Conservation (phyloP, 2,797 vertebrate genomes). For the Craterocephalus amniculus region DNA sequence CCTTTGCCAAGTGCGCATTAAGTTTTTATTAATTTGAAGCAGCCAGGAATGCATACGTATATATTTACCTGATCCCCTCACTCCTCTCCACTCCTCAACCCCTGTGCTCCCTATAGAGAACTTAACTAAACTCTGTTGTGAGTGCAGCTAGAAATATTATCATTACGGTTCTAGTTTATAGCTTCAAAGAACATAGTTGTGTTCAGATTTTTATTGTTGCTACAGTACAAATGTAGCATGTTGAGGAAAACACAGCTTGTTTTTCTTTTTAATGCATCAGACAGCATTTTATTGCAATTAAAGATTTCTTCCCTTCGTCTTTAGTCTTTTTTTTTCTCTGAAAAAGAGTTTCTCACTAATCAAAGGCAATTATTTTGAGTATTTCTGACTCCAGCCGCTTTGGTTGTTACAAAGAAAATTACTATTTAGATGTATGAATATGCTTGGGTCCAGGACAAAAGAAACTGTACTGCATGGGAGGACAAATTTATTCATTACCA, state of each 20-base stretch:
- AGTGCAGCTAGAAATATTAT: constrained; percentile 57
- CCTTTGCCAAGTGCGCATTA: constrained; percentile 89
- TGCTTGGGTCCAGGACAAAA: constrained; percentile 81
- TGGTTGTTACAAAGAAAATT: constrained; percentile 66
- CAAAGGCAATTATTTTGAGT: constrained; percentile 44
- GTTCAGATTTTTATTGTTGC: constrained; percentile 24
- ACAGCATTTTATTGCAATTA: constrained; percentile 21
- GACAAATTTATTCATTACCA: constrained; percentile 96
- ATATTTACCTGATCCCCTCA: constrained; percentile 91
- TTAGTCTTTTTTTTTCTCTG: constrained; percentile 15
- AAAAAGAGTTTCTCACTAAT: constrained; percentile 35
- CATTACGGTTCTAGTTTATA: constrained; percentile 2
- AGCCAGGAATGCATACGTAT: constrained; percentile 91
- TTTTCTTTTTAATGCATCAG: neutral
- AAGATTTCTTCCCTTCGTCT: constrained; percentile 17
- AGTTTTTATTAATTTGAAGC: constrained; percentile 99
- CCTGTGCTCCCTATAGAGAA: constrained; percentile 55
- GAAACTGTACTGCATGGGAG: constrained; percentile 93
- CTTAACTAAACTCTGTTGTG: constrained; percentile 60
- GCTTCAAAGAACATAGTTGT: constrained; percentile 29
- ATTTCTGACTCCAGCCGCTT: constrained; percentile 41
- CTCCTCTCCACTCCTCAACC: constrained; percentile 40
- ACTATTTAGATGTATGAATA: constrained; percentile 73
- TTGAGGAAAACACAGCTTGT: constrained; percentile 9
- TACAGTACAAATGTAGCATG: constrained; percentile 14